Evolutionary conservation across 2,113 vertebrate genomes (phyloP).

Genomic region (Pyrgilauda ruficollis): DNA sequence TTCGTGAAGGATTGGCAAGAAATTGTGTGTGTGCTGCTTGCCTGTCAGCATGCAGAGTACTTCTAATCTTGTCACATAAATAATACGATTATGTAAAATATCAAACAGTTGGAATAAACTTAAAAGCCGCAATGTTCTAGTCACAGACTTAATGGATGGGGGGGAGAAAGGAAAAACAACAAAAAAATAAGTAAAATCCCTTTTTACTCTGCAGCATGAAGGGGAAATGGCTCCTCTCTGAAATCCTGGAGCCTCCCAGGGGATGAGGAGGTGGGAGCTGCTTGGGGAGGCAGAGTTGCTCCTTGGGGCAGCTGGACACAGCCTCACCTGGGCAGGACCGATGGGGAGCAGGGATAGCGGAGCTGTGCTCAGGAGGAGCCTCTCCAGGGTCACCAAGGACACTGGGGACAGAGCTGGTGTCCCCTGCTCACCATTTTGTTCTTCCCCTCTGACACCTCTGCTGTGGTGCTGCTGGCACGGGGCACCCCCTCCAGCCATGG

Average conservation of each 20-base stretch:
- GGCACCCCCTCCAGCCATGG: background rate
- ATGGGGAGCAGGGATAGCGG: background rate
- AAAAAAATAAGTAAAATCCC: background rate
- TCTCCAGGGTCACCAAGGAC: background rate
- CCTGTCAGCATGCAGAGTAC: conserved; percentile 60
- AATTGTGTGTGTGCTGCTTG: conserved; percentile 25
- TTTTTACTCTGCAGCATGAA: background rate
- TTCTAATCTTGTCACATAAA: conserved; percentile 70
- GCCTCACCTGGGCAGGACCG: rapidly evolving
- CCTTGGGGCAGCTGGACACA: background rate
- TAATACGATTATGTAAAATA: conserved; percentile 70
- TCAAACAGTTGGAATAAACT: conserved; percentile 67
- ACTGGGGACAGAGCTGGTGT: rapidly evolving
- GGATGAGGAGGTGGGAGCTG: background rate
- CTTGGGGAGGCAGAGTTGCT: background rate
- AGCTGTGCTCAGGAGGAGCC: background rate
- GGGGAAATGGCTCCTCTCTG: background rate
- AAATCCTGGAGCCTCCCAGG: background rate
- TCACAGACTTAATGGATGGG: conserved; percentile 30
- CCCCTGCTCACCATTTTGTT: background rate
- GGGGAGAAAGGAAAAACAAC: background rate
- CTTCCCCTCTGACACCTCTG: no score
- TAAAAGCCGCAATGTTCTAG: conserved; percentile 61
- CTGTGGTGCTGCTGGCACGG: rapidly evolving
- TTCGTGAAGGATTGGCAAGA: conserved; percentile 42